phyloP scores from a whole-genome alignment of 2,888 invertebrate genomes.

The Aphelenchoides bicaudatus region DNA sequence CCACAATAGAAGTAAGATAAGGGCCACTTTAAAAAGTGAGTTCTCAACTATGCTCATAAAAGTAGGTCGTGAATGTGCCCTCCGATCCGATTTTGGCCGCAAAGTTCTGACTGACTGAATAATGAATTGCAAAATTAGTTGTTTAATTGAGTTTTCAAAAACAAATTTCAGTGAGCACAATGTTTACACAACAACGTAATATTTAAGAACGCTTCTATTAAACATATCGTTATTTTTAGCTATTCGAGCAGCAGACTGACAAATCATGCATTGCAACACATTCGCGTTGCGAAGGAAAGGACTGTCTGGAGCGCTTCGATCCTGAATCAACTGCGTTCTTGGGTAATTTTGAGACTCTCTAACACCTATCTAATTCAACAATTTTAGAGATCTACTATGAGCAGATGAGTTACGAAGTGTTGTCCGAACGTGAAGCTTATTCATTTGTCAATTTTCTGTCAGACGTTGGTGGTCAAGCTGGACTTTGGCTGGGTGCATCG shows the following conservation, averaged over 20 bases:
- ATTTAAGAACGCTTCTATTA: too few relatives aligned
- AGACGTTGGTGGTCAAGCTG: constrained; percentile 58
- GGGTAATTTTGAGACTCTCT: background rate
- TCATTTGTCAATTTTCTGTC: constrained; percentile 54
- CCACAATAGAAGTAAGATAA: too few relatives aligned
- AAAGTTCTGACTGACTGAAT: too few relatives aligned
- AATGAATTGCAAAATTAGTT: too few relatives aligned
- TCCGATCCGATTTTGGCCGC: too few relatives aligned
- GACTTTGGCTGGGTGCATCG: constrained; percentile 50
- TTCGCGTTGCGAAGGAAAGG: constrained; percentile 20
- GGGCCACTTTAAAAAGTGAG: too few relatives aligned
- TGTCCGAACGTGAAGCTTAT: constrained; percentile 54
- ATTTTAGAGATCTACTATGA: constrained; percentile 59
- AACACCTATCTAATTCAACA: constrained; percentile 29
- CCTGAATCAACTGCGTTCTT: constrained; percentile 18
- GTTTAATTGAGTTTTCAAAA: too few relatives aligned
- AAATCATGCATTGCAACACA: constrained; percentile 29
- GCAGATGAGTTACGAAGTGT: constrained; percentile 57
- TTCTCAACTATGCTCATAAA: too few relatives aligned
- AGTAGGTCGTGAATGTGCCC: too few relatives aligned
- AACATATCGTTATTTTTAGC: too few relatives aligned
- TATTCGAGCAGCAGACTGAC: constrained; percentile 44
- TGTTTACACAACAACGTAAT: constrained; percentile 55
- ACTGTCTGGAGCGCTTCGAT: constrained; percentile 24
- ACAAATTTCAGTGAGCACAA: too few relatives aligned